These are phyloP conservation scores for Phoeniculus purpureus DNA, from an alignment of 2,797 vertebrate genomes.

Conservation along the genomic window DNA sequence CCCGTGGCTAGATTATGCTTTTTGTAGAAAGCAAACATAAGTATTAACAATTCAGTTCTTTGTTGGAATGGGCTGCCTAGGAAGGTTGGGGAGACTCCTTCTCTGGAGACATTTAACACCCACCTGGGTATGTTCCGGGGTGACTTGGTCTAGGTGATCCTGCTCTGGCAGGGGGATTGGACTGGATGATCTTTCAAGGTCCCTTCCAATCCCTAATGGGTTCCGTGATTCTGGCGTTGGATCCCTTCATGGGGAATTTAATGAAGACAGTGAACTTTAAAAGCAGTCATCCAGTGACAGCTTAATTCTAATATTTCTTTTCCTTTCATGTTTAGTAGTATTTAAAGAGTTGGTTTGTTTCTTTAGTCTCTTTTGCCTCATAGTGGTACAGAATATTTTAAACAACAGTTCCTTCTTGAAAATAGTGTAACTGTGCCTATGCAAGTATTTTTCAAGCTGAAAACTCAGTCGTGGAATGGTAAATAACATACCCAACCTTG, in stretches of 20 bases:
- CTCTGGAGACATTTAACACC: too few species aligned
- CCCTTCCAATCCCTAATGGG: too few species aligned
- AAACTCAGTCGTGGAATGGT: neutral
- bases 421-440: neutral
- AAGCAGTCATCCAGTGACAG: neutral
- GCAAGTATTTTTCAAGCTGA: slow-evolving; percentile 11
- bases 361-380: neutral
- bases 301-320: slow-evolving; percentile 19
- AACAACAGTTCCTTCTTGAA: neutral
- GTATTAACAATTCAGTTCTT: neutral
- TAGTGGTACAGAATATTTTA: neutral
- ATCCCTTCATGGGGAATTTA: neutral
- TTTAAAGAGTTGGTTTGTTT: neutral
- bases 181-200: too few species aligned
- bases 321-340: neutral
- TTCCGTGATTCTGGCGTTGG: neutral
- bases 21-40: neutral
- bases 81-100: too few species aligned
- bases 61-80: neutral
- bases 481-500: neutral
- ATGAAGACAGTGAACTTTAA: neutral
- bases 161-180: too few species aligned
- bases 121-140: too few species aligned
- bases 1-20: neutral
- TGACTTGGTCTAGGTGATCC: too few species aligned